A percentile compares a stretch with the other conserved stretches of the same genome.
Conservation (phyloP, 2,888 invertebrate genomes). For the Chrysotoxum bicinctum region DNA sequence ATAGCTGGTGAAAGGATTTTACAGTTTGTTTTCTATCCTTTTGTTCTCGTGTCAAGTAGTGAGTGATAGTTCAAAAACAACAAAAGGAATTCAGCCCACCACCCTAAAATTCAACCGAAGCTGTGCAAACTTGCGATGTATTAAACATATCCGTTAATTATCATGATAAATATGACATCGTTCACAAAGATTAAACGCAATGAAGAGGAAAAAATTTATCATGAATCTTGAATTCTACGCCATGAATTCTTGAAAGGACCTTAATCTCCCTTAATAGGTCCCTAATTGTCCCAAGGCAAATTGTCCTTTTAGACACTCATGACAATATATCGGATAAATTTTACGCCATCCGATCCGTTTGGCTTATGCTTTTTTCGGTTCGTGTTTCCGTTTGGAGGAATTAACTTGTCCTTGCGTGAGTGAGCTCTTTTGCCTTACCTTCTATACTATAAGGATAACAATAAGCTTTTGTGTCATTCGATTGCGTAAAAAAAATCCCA, state of each 20-base stretch:
- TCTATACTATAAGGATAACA: conserved; percentile 23
- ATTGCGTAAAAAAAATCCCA: background rate
- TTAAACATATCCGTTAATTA: conserved; percentile 55
- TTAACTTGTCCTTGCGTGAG: conserved; percentile 41
- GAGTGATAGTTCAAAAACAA: conserved; percentile 1
- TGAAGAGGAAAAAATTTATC: background rate
- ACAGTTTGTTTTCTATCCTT: background rate
- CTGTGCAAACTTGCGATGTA: conserved; percentile 50
- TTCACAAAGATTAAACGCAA: conserved; percentile 14
- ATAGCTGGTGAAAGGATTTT: conserved; percentile 48
- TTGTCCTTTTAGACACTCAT: conserved; percentile 15
- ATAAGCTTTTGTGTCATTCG: conserved; percentile 33
- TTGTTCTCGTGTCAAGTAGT: conserved; percentile 23
- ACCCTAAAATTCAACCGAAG: conserved; percentile 23
- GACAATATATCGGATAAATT: conserved; percentile 30
- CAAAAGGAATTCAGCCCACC: background rate
- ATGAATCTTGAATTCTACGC: conserved; percentile 30
- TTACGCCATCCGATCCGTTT: conserved; percentile 16
- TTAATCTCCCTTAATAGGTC: conserved; percentile 43
- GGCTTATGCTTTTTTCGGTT: conserved; percentile 20
- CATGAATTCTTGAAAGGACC: conserved; percentile 57
- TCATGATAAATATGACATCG: conserved; percentile 55
- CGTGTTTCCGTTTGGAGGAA: conserved; percentile 4
- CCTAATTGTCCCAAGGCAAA: conserved; percentile 36
- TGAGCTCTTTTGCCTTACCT: background rate